Percentiles rank a stretch among this genome's conserved stretches.
phyloP scores from a whole-genome alignment of 2,888 invertebrate species.

The Aphodius sticticus region DNA sequence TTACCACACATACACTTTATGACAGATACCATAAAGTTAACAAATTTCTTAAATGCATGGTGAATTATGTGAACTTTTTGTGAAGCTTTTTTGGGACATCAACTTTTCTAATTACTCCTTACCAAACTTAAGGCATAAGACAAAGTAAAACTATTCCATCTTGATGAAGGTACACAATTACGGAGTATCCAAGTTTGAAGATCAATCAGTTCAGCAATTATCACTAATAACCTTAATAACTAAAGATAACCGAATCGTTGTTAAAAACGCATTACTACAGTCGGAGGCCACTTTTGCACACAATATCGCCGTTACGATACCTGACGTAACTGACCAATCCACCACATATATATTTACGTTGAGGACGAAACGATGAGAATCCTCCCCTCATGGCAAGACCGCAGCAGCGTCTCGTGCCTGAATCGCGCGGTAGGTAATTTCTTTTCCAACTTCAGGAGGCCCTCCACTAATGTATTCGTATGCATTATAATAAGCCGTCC shows the following conservation, averaged over 20 bases:
- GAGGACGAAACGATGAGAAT: not conserved
- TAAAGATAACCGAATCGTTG: not conserved
- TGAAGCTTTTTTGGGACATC: too few relatives aligned
- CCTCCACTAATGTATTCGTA: slow-evolving; percentile 34
- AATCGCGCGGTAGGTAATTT: not conserved
- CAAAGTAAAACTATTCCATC: too few relatives aligned
- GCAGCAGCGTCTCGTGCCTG: not conserved
- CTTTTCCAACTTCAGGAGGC: slow-evolving; percentile 12
- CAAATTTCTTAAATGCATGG: too few relatives aligned
- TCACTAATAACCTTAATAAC: not conserved
- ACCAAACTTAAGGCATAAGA: too few relatives aligned
- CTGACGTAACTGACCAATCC: not conserved
- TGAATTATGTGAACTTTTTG: too few relatives aligned
- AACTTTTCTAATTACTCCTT: too few relatives aligned
- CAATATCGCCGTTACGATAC: not conserved
- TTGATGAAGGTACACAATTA: too few relatives aligned
- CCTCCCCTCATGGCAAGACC: not conserved
- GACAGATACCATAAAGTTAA: too few relatives aligned
- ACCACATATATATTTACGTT: not conserved
- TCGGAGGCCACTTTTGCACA: not conserved
- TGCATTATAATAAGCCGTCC: slow-evolving; percentile 36
- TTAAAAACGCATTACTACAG: not conserved
- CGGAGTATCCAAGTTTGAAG: not conserved
- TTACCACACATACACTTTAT: too few relatives aligned
- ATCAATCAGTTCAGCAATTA: not conserved